Evolutionary conservation across 2,797 vertebrate species (phyloP), one percentile per base, ranked within the genome.

Genomic region (Cuniculus paca): DNA sequence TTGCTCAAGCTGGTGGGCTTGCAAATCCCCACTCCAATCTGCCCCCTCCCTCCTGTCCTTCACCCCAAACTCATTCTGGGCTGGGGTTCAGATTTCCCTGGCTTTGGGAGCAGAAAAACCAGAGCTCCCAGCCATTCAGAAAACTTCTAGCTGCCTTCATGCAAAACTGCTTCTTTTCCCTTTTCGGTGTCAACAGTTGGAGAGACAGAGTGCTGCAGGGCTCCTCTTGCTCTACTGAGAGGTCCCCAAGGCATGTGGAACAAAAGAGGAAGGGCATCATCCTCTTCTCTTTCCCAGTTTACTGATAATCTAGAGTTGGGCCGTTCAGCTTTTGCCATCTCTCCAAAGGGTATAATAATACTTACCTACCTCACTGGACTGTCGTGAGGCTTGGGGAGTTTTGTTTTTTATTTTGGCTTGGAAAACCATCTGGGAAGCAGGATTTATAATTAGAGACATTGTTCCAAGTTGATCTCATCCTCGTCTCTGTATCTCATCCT

Each of bases 361-460:
- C 34, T 60, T 96, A 96, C 75, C 97, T 96, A 52, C 96, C 97
- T 98, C 97, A 31, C 88, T 5, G 96, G 96, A 77, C 95, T 83
- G 94, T 83, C 16, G 96, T 86, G 94, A 97, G 97, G 96, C 75
- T 97, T 92, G 91, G 80, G 0, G 10, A 93, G 68, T 52, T 96
- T 34, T 28, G 31, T 90, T 93, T 95, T 24, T 16, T 16, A 19
- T 82, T 83, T 89, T 75, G 82, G 17, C 50, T 95, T 91, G 61
- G 48, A 31, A 91, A 60, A 74, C 12, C 86, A 81, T 45, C 91
- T 24, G 0, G 85, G 48, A 28, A 42, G 87, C 34, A 52, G 54
- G 58, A 9, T 0, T 63, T 56, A 39, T 42, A 70, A 52, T 3
- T 39, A 36, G 77, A 91, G 88, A 42, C 9, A 65, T 26, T 45